These are phyloP conservation scores for Psilopsiagon aymara DNA, from an alignment of 2,113 vertebrate species.

Conservation along the genomic window DNA sequence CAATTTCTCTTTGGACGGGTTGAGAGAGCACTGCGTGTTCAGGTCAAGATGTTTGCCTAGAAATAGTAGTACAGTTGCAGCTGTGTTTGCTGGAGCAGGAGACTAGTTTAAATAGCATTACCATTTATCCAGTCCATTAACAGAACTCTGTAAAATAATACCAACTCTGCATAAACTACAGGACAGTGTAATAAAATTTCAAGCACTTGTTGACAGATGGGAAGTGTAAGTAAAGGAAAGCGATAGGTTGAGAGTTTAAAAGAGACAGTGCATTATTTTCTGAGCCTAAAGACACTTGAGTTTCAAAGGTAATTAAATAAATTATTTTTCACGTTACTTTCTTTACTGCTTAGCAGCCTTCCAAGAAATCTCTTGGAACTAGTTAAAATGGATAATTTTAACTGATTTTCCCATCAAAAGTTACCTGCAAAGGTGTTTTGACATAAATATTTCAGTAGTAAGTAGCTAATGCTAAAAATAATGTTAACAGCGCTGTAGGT, in stretches of 20 bases:
- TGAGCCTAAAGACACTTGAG: neutral
- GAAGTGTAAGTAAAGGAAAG: slow-evolving; percentile 76
- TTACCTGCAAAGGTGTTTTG: slow-evolving; percentile 37
- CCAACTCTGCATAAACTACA: slow-evolving; percentile 81
- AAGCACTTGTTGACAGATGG: slow-evolving; percentile 80
- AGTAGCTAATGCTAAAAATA: slow-evolving; percentile 25
- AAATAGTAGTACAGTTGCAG: slow-evolving; percentile 84
- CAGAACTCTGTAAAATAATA: slow-evolving; percentile 88
- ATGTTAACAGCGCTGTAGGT: slow-evolving; percentile 17
- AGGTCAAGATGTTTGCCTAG: slow-evolving; percentile 85
- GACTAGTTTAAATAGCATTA: slow-evolving; percentile 86
- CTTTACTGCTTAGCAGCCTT: neutral
- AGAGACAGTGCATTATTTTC: slow-evolving; percentile 62
- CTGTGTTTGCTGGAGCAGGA: slow-evolving; percentile 83
- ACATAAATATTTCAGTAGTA: slow-evolving; percentile 59
- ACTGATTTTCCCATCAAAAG: neutral
- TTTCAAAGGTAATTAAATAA: neutral
- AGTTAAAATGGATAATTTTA: neutral
- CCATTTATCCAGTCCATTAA: slow-evolving; percentile 88
- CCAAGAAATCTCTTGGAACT: neutral
- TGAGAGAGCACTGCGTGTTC: slow-evolving; percentile 73
- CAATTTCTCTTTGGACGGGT: slow-evolving; percentile 78
- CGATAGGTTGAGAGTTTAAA: slow-evolving; percentile 68
- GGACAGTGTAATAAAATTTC: slow-evolving; percentile 83
- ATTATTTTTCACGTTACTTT: neutral